These are phyloP conservation scores for Nothocercus julius DNA, from an alignment of 2,113 vertebrate genomes.

Conservation along the genomic window DNA sequence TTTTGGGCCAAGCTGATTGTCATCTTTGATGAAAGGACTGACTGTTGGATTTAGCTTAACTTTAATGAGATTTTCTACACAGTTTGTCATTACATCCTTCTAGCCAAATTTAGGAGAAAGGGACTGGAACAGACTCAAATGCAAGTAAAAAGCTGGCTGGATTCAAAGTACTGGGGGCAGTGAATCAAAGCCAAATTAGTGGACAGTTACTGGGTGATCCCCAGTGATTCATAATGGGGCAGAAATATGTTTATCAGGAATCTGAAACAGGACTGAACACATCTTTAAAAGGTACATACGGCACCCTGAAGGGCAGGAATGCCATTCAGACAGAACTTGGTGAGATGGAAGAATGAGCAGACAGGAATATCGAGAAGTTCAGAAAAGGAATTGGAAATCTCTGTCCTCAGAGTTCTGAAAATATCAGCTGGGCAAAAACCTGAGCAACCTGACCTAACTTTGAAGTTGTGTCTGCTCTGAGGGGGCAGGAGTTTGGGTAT, in stretches of 20 bases:
- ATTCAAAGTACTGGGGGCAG: neutral
- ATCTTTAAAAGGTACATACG: neutral
- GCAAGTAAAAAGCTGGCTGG: neutral
- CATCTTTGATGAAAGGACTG: neutral
- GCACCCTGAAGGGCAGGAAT: neutral
- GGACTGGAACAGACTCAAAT: neutral
- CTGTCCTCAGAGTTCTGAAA: neutral
- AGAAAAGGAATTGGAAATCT: neutral
- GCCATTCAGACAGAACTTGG: neutral
- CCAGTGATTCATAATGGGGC: neutral
- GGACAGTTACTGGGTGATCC: neutral
- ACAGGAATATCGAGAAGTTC: neutral
- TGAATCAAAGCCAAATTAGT: neutral
- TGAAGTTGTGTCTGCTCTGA: neutral
- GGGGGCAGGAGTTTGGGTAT: neutral
- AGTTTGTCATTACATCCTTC: neutral
- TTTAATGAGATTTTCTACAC: neutral
- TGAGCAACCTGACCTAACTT: neutral
- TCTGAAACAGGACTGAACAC: neutral
- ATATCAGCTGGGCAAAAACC: neutral
- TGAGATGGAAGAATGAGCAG: neutral
- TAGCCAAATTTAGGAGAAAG: neutral
- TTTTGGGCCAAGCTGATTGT: neutral
- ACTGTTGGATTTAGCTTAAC: neutral
- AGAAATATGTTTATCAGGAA: neutral